phyloP scores from a whole-genome alignment of 2,888 invertebrate genomes.

The Erebia aethiops region DNA sequence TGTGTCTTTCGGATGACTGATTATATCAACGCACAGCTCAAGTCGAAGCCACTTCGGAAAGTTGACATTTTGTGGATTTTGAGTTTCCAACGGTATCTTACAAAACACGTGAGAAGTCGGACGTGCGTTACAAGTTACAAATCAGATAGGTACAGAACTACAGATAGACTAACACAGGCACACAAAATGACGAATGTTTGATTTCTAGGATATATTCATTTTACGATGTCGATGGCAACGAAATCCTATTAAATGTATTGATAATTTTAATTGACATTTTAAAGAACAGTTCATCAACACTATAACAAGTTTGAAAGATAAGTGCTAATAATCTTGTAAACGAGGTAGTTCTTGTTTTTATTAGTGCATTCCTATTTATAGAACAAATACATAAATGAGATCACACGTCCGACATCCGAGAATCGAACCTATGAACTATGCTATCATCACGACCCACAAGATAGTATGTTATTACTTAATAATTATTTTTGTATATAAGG shows the following conservation, averaged over 20 bases:
- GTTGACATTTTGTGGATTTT: no score
- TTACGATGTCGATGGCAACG: no score
- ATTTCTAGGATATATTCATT: no score
- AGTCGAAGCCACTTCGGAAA: no score
- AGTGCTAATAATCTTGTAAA: slow-evolving; percentile 1
- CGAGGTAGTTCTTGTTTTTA: background rate
- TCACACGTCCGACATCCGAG: slow-evolving; percentile 8
- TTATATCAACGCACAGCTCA: no score
- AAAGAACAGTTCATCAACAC: background rate
- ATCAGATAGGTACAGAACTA: no score
- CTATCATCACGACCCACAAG: slow-evolving; percentile 3
- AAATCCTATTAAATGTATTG: background rate
- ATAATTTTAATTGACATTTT: background rate
- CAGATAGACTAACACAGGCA: no score
- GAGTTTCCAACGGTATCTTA: no score
- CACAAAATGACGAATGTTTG: no score
- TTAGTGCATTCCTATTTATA: slow-evolving; percentile 20
- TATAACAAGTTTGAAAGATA: background rate
- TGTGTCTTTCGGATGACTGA: no score
- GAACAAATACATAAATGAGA: background rate
- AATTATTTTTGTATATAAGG: slow-evolving; percentile 8
- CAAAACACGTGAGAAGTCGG: no score
- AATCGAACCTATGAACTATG: slow-evolving; percentile 18
- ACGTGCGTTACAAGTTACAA: no score
- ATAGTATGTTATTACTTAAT: background rate